Conservation (phyloP, 2,797 vertebrate species). For the Nannoperca australis region DNA sequence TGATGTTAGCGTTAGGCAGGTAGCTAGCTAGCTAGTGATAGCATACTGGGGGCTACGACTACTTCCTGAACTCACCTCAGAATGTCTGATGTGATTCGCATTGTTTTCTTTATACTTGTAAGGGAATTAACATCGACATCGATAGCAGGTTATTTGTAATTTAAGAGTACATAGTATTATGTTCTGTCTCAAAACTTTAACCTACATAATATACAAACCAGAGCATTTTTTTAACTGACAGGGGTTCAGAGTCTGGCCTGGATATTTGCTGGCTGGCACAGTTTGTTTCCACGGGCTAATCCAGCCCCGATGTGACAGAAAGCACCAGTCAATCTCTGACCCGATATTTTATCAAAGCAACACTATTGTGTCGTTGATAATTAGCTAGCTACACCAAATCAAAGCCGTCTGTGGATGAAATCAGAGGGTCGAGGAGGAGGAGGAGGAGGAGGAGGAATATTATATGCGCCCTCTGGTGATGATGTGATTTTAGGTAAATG, state of each 20-base stretch:
- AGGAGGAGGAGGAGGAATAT: neutral
- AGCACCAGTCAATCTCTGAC: neutral
- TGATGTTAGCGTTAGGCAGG: neutral
- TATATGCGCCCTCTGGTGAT: conserved; percentile 6
- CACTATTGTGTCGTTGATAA: neutral
- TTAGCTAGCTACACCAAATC: neutral
- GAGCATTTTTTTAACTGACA: neutral
- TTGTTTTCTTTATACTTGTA: neutral
- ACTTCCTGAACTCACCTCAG: conserved; percentile 58
- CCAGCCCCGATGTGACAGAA: conserved; percentile 1
- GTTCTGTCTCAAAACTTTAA: rapidly evolving
- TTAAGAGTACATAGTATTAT: rapidly evolving
- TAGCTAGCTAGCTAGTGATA: conserved; percentile 44
- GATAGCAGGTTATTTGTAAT: rapidly evolving
- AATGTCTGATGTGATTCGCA: neutral
- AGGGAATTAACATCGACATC: rapidly evolving
- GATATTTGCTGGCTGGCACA: conserved; percentile 66
- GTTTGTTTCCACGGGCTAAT: conserved; percentile 33
- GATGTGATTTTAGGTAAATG: neutral
- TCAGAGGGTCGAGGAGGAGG: neutral
- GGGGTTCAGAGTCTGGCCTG: conserved; percentile 11
- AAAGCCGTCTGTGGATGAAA: neutral
- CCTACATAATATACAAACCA: rapidly evolving
- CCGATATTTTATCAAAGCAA: neutral
- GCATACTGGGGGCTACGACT: conserved; percentile 61